A percentile compares a stretch with the other conserved stretches of the same genome.
Evolutionary conservation across 2,888 invertebrate genomes (phyloP).

Genomic region (Dasypolia templi): DNA sequence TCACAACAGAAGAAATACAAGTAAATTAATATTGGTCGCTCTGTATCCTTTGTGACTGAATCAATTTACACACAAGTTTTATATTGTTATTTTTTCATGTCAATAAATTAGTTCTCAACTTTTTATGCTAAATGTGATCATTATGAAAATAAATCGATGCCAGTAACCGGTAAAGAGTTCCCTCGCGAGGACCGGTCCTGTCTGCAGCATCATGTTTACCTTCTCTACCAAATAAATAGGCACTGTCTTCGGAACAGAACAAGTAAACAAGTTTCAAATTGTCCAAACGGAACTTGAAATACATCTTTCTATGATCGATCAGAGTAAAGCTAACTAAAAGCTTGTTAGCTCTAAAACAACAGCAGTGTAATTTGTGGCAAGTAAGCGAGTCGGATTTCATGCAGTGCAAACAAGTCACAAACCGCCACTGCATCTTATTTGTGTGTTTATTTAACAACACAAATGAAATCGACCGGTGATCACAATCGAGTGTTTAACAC

Average conservation of each 20-base stretch:
- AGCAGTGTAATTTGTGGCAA: neutral
- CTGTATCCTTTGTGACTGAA: constrained; percentile 9
- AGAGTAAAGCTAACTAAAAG: constrained; percentile 6
- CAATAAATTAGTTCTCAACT: neutral
- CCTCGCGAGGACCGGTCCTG: neutral
- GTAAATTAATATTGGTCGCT: constrained; percentile 17
- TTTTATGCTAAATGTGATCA: neutral
- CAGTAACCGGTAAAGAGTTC: neutral
- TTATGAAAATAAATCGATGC: neutral
- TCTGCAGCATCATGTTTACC: neutral
- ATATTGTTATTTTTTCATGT: neutral
- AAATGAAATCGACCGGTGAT: constrained; percentile 19
- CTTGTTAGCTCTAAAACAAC: neutral
- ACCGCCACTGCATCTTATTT: constrained; percentile 19
- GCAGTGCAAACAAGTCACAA: constrained; percentile 12
- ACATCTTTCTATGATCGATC: neutral
- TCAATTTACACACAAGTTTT: neutral
- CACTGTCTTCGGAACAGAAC: neutral
- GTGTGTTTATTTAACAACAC: constrained; percentile 32
- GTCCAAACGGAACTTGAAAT: neutral
- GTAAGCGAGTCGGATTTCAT: neutral
- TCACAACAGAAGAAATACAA: neutral
- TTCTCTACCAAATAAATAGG: neutral
- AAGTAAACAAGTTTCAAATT: neutral
- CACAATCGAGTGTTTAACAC: constrained; percentile 25